Evolutionary conservation across 2,797 vertebrate species (phyloP).

Genomic region (Arctocebus calabarensis): DNA sequence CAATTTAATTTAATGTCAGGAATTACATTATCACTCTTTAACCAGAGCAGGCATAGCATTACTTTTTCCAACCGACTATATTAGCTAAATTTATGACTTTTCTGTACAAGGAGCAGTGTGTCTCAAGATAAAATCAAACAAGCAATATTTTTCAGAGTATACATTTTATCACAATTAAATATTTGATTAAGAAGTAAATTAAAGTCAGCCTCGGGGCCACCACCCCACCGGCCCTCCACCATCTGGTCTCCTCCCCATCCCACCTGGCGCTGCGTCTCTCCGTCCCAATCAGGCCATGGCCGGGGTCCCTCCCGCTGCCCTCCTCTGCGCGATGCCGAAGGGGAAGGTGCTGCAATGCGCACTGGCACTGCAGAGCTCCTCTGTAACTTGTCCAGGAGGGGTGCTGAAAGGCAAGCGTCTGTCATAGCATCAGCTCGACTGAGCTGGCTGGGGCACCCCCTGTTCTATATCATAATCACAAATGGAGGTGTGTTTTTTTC

Average conservation of each 20-base stretch:
- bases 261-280: no score
- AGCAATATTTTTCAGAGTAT: not conserved
- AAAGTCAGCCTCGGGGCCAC: no score
- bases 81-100: not conserved
- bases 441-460: no score
- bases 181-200: not conserved
- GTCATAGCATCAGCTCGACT: constrained; percentile 89
- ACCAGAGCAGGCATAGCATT: not conserved
- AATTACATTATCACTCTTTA: not conserved
- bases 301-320: no score
- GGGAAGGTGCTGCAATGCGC: no score
- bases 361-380: no score
- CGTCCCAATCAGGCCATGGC: no score
- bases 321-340: no score
- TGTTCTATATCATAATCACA: constrained; percentile 76
- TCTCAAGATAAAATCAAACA: not conserved
- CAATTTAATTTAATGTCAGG: not conserved
- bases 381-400: constrained; percentile 93
- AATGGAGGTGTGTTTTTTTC: constrained; percentile 93
- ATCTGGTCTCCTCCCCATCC: no score
- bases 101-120: not conserved
- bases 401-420: constrained; percentile 90
- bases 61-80: not conserved
- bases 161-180: not conserved
- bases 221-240: no score